Base-by-base conservation (phyloP, 1,140 invertebrate genomes). In the Frieseomelitta varia region DNA sequence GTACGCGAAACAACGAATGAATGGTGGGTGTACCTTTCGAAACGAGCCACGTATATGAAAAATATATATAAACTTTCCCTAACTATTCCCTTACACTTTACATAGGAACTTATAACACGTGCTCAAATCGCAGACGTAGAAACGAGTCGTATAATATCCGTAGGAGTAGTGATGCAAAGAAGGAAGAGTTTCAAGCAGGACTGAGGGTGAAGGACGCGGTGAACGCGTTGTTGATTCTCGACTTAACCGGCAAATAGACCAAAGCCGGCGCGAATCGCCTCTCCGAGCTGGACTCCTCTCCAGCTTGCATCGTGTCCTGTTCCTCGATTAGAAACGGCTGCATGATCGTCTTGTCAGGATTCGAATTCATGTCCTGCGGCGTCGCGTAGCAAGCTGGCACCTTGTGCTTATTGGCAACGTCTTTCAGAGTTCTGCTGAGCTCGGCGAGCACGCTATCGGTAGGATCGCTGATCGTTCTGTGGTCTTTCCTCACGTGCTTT, bases 161-260 rank as follows among this genome's bases (percentile, higher is more conserved):
- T 47, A 30, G 14, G 53, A 34, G 34, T 0, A 11, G 39, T 8
- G 6, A 21, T 21, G 11, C 24, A 27, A 77, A 34, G 65, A 56
- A n/a, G 56, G 53, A 53, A 30, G 61, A 63, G n/a, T 74, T 85
- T 94, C 92, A 98, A 95, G 98, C 97, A 84, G 98, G 98, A 91
- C 97, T 99, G 76, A 99, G 97, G 89, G 97, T 98, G 93, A 99
- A 98, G 92, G 98, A 98, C 79, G 98, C 97, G 81, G 97, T 98
- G 88, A 98, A 96, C 81, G 97, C 96, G 91, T 97, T 96, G 89
- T 96, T 97, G 86, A 98, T 96, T 93, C 97, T 97, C 88, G 97
- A 96, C 87, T 97, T 97, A 80, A 99, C 98, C 67, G 98, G 98
- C 92, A 99, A 96, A 95, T 98, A 98, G 91, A 99, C 98, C 80